Conservation (phyloP, 2,797 vertebrate genomes). For the Falco peregrinus region DNA sequence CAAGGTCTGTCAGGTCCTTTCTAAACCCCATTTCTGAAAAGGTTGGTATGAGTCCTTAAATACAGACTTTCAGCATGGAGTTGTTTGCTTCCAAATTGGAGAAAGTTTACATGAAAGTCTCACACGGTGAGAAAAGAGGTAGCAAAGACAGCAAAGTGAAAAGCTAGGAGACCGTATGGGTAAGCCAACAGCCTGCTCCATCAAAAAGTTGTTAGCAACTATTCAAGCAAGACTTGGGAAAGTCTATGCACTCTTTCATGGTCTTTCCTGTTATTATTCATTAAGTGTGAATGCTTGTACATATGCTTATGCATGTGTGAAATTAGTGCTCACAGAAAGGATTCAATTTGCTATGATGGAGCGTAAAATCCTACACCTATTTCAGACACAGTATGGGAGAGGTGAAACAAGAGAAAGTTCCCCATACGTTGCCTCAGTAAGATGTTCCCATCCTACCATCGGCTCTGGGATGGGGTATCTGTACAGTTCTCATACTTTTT, state of each 20-base stretch:
- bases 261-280: not conserved
- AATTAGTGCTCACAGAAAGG: not conserved
- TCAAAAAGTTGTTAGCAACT: not conserved
- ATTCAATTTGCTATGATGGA: not conserved
- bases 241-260: not conserved
- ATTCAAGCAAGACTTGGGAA: not conserved
- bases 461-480: not conserved
- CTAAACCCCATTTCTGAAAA: not conserved
- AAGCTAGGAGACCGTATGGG: not conserved
- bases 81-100: not conserved
- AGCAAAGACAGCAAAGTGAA: not conserved
- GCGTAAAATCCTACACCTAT: not conserved
- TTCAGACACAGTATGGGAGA: not conserved
- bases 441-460: not conserved
- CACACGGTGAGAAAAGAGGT: not conserved
- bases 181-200: not conserved
- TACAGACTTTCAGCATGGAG: not conserved
- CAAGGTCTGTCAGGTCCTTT: not conserved
- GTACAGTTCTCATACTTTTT: not conserved
- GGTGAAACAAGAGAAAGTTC: not conserved
- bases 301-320: not conserved
- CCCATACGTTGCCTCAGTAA: not conserved
- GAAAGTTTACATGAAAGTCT: not conserved
- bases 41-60: not conserved
- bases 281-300: not conserved